Evolutionary conservation across 2,888 invertebrate genomes (phyloP), one percentile per base, ranked within the genome.

Genomic region (Anthophora plumipes): DNA sequence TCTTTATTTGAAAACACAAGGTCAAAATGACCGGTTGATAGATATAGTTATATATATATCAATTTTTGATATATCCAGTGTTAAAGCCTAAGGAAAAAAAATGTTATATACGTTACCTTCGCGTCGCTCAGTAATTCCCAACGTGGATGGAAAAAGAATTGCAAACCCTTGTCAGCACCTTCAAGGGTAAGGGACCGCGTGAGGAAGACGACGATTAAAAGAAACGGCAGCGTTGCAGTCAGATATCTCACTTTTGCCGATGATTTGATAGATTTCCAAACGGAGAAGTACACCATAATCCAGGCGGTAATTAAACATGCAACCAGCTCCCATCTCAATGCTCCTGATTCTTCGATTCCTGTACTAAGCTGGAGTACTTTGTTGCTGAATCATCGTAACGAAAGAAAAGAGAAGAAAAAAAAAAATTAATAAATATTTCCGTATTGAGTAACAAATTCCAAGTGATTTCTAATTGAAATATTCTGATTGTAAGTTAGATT

Each of bases 221-320:
- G 93, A 93, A 98, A 98, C 6, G 98, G 98, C 86, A 98, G 96
- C 22, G 98, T 98, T 55, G 98, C 98, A 41, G 98, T 98, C 92
- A 98, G 96, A 94, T 98, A 98, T 86, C 98, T 96, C 70, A 98
- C 96, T 95, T 96, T 93, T 48, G 97, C 97, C 66, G 98, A 98
- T n/a, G 98, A 98, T 93, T 97, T 97, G 79, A 98, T 97, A 84
- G 98, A 98, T 94, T 98, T 99, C 98, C 98, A 99, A 67, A 99
- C 96, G 86, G 98, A 98, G 94, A 99, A 98, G 94, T 99, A 99
- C 71, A 99, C 98, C 89, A 99, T 94, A 83, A 98, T 95, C 99
- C 99, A 99, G 84, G 98, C 98, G 90, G 97, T 96, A 69, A 98
- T 95, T 73, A 99, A 95, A 91, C 98, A 98, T 63, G 98, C 96